These are phyloP conservation scores for Taeniopygia guttata DNA, from an alignment of 2,797 vertebrate species.

Conservation along the genomic window DNA sequence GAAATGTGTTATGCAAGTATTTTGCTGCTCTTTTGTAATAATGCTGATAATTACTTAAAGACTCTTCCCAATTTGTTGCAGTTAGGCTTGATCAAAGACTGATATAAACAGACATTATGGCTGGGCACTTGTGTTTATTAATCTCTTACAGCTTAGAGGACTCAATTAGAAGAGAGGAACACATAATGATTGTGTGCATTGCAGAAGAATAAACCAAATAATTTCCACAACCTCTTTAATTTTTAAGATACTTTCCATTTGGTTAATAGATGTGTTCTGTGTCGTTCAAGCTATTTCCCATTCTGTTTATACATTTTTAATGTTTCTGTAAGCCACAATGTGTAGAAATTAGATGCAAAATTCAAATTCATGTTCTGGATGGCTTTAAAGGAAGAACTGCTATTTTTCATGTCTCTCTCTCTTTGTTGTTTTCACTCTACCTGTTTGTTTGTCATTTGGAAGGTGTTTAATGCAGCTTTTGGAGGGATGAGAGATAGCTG, in stretches of 20 bases:
- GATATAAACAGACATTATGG: constrained; percentile 22
- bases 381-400: background rate
- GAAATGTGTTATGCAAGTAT: background rate
- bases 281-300: constrained; percentile 26
- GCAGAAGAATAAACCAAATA: constrained; percentile 6
- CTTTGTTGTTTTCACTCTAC: background rate
- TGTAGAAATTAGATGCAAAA: background rate
- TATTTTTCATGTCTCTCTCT: background rate
- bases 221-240: constrained; percentile 40
- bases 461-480: background rate
- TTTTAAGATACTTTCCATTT: constrained; percentile 56
- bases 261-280: constrained; percentile 38
- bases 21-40: constrained; percentile 19
- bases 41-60: constrained; percentile 34
- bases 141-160: constrained; percentile 23
- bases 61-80: constrained; percentile 18
- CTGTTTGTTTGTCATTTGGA: background rate
- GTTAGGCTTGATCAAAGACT: constrained; percentile 45
- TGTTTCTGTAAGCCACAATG: constrained; percentile 26
- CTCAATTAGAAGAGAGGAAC: constrained; percentile 8
- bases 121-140: constrained; percentile 44
- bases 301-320: constrained; percentile 52
- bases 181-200: background rate
- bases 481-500: background rate
- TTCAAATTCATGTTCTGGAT: background rate